Evolutionary conservation across 92 coral and sea anemone species (phyloP).

Genomic region (Phenganax marumi): DNA sequence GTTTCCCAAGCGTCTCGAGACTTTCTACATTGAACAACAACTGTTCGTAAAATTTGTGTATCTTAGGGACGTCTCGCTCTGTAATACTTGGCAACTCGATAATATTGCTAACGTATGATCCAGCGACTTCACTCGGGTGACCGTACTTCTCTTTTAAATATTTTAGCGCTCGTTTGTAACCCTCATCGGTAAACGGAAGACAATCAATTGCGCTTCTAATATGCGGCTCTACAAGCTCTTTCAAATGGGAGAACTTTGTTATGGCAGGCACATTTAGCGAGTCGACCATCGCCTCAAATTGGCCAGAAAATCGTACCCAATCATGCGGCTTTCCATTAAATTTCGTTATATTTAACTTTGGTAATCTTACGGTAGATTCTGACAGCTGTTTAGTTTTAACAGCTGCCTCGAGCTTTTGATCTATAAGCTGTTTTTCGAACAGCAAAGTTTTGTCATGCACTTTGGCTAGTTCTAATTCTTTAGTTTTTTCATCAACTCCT

Average conservation of each 20-base stretch:
- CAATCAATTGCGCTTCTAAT: slow-evolving; percentile 43
- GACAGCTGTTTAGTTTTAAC: slow-evolving; percentile 21
- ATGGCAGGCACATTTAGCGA: slow-evolving; percentile 34
- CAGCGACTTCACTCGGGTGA: slow-evolving; percentile 51
- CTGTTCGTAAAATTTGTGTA: slow-evolving; percentile 53
- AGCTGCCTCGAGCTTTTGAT: slow-evolving; percentile 44
- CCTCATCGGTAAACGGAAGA: slow-evolving; percentile 48
- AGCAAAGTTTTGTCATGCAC: slow-evolving; percentile 24
- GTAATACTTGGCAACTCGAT: slow-evolving; percentile 43
- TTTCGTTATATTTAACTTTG: slow-evolving; percentile 30
- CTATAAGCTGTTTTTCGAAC: slow-evolving; percentile 32
- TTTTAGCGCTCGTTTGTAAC: slow-evolving; percentile 47
- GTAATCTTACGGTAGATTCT: slow-evolving; percentile 2
- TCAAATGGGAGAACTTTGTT: slow-evolving; percentile 41
- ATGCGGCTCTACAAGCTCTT: slow-evolving; percentile 36
- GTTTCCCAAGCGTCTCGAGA: slow-evolving; percentile 50
- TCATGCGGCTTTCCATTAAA: slow-evolving; percentile 33
- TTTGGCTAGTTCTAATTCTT: slow-evolving; percentile 21
- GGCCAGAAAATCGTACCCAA: slow-evolving; percentile 51
- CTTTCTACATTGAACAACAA: slow-evolving; percentile 56
- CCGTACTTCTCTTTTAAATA: slow-evolving; percentile 50
- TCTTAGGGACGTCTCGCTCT: slow-evolving; percentile 50
- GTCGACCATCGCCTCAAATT: slow-evolving; percentile 47
- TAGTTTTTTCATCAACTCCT: neutral
- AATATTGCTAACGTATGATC: slow-evolving; percentile 45